Evolutionary conservation across 2,113 vertebrate species (phyloP).

Genomic region (Brachyhypopomus occidentalis): DNA sequence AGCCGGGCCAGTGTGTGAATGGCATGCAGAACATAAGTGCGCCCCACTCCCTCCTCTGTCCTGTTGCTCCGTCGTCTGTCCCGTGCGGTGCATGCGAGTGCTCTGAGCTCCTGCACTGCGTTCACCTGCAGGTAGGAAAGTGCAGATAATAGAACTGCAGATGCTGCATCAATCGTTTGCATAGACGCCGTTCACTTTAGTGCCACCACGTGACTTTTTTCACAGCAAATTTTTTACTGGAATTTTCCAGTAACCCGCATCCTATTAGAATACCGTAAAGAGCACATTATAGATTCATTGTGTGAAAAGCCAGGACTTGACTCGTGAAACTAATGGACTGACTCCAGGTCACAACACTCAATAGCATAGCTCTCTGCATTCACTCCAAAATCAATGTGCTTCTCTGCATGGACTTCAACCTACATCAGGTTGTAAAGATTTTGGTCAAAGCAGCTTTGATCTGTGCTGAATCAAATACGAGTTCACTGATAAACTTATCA

Average conservation of each 20-base stretch:
- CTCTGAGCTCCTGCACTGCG: slow-evolving; percentile 16
- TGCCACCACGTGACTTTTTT: slow-evolving; percentile 6
- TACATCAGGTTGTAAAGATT: slow-evolving; percentile 15
- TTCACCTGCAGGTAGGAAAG: neutral
- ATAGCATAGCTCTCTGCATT: slow-evolving; percentile 23
- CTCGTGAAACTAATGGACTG: slow-evolving; percentile 47
- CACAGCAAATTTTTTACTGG: neutral
- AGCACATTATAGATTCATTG: slow-evolving; percentile 22
- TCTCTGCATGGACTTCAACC: slow-evolving; percentile 22
- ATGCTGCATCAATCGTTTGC: slow-evolving; percentile 34
- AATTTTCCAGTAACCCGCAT: slow-evolving; percentile 7
- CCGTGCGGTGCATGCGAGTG: slow-evolving; percentile 34
- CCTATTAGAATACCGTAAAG: slow-evolving; percentile 3
- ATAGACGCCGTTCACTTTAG: slow-evolving; percentile 6
- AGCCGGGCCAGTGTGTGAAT: slow-evolving; percentile 48
- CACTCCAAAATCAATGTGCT: slow-evolving; percentile 43
- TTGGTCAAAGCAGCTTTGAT: slow-evolving; percentile 30
- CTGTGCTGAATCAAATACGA: slow-evolving; percentile 30
- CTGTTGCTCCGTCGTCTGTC: slow-evolving; percentile 35
- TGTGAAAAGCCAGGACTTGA: slow-evolving; percentile 17
- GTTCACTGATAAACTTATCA: slow-evolving; percentile 17
- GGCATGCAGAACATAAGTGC: slow-evolving; percentile 38
- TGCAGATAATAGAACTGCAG: neutral
- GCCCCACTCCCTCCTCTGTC: slow-evolving; percentile 3
- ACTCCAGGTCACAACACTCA: slow-evolving; percentile 34